Percentiles rank a stretch among this genome's conserved stretches.
phyloP scores from a whole-genome alignment of 2,888 invertebrate species.

The Mamestra brassicae region DNA sequence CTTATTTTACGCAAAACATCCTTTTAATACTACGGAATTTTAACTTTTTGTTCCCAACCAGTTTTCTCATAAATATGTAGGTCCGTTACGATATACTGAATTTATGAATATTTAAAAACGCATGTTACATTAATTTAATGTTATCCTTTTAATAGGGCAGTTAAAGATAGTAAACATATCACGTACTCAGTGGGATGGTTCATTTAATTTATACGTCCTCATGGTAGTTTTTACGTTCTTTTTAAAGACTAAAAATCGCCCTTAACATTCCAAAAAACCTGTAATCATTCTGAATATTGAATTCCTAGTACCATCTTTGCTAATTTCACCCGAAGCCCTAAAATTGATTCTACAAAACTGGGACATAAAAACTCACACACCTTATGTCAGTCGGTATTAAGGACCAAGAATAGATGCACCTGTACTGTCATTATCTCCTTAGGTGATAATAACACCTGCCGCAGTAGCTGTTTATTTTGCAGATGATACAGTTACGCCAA shows the following conservation, averaged over 20 bases:
- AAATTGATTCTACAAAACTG: slow-evolving; percentile 36
- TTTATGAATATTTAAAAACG: slow-evolving; percentile 53
- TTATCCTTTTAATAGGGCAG: slow-evolving; percentile 12
- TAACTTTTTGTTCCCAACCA: slow-evolving; percentile 37
- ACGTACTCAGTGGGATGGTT: not conserved
- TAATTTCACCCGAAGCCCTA: slow-evolving; percentile 24
- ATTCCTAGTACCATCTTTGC: slow-evolving; percentile 5
- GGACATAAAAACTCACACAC: slow-evolving; percentile 26
- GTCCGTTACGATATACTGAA: slow-evolving; percentile 49
- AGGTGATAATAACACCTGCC: slow-evolving; percentile 52
- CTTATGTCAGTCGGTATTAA: slow-evolving; percentile 35
- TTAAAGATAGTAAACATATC: not conserved
- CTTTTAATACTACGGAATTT: slow-evolving; percentile 46
- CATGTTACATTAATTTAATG: slow-evolving; percentile 18
- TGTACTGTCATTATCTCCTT: slow-evolving; percentile 49
- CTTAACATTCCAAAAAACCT: not conserved
- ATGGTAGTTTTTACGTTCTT: not conserved
- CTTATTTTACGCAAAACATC: slow-evolving; percentile 58
- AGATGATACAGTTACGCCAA: slow-evolving; percentile 38
- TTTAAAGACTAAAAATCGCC: not conserved
- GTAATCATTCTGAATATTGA: not conserved
- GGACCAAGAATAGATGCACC: slow-evolving; percentile 52
- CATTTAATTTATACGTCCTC: slow-evolving; percentile 23
- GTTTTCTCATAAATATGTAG: slow-evolving; percentile 34
- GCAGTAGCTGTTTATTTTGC: slow-evolving; percentile 44